phyloP scores from a whole-genome alignment of 2,797 vertebrate species.

The Streptopelia turtur region DNA sequence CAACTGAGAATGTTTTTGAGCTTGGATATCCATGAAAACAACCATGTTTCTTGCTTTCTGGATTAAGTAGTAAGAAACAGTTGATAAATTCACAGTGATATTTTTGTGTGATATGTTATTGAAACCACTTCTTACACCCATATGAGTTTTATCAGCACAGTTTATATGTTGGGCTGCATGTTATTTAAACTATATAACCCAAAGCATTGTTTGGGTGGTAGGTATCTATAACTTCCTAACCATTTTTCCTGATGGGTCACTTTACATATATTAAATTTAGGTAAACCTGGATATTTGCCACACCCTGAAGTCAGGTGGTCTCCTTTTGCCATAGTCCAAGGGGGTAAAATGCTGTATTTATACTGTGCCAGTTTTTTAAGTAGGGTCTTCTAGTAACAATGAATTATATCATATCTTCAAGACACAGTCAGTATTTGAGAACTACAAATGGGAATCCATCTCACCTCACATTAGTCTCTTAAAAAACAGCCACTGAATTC shows the following conservation, averaged over 20 bases:
- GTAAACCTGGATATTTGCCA: neutral
- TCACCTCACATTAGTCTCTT: neutral
- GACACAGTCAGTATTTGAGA: neutral
- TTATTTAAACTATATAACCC: neutral
- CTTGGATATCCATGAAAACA: neutral
- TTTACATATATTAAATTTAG: neutral
- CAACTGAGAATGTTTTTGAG: neutral
- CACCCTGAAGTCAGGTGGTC: neutral
- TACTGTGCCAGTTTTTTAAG: neutral
- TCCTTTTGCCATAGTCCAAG: neutral
- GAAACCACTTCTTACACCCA: neutral
- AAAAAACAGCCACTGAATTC: neutral
- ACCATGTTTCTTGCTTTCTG: neutral
- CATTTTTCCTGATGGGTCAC: neutral
- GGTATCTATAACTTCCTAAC: neutral
- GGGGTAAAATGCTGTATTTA: neutral
- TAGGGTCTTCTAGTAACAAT: neutral
- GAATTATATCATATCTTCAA: neutral
- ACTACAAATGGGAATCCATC: neutral
- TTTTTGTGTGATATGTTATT: neutral
- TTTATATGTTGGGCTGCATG: neutral
- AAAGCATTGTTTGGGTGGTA: neutral
- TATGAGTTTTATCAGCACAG: neutral
- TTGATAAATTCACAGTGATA: neutral
- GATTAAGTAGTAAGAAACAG: neutral